Conservation (phyloP, 92 coral and sea anemone genomes). For the Epizoanthus scotinus region DNA sequence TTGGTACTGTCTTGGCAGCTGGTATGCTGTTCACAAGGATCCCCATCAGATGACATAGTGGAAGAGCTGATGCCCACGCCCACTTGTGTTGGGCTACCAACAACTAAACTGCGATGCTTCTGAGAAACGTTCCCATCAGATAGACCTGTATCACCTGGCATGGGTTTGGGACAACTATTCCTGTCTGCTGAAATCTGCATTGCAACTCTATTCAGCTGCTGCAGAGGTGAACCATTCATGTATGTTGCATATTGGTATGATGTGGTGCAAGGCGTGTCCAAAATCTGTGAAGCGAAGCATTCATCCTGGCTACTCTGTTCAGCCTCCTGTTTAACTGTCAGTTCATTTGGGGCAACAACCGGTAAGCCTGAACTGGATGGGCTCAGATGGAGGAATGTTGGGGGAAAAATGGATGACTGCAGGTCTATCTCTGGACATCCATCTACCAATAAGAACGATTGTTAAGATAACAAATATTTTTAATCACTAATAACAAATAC, state of each 20-base stretch:
- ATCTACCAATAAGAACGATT: background rate
- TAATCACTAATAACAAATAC: too few relatives aligned
- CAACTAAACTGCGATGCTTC: background rate
- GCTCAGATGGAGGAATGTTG: background rate
- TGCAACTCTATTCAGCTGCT: constrained; percentile 8
- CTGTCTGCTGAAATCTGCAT: background rate
- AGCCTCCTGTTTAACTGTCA: constrained; percentile 7
- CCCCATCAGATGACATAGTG: background rate
- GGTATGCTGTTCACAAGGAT: background rate
- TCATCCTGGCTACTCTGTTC: background rate
- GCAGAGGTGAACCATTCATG: background rate
- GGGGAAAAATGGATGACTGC: background rate
- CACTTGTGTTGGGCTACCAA: constrained; percentile 1
- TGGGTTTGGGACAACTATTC: background rate
- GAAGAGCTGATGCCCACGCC: constrained; percentile 4
- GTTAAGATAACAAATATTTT: background rate
- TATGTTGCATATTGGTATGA: background rate
- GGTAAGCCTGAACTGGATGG: constrained; percentile 16
- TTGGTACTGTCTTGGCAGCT: background rate
- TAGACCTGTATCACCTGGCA: background rate
- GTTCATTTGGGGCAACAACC: background rate
- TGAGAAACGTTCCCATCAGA: background rate
- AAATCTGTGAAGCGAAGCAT: background rate
- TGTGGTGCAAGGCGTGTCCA: background rate
- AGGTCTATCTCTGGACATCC: background rate